Conservation (phyloP, 92 coral and sea anemone species). For the Muricea muricata region DNA sequence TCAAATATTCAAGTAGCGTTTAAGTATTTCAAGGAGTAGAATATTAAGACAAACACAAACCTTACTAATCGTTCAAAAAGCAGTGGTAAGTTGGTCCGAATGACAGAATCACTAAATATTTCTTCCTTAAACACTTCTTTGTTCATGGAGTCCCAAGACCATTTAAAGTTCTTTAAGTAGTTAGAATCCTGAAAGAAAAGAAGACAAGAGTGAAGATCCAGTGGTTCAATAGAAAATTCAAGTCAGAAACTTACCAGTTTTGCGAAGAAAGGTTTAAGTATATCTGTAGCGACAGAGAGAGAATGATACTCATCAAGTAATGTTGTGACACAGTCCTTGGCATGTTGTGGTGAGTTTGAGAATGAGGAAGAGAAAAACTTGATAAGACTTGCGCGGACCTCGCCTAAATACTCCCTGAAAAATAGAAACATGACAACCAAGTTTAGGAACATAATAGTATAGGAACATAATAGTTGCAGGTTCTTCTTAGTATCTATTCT, state of each 20-base stretch:
- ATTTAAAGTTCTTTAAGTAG: constrained; percentile 66
- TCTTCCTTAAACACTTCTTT: constrained; percentile 75
- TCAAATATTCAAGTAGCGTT: no score
- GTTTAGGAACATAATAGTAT: no score
- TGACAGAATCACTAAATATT: constrained; percentile 72
- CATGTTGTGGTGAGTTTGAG: constrained; percentile 74
- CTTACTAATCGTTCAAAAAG: constrained; percentile 65
- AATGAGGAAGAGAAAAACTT: constrained; percentile 66
- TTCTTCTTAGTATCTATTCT: no score
- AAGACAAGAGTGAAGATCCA: neutral
- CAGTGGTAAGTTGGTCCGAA: constrained; percentile 59
- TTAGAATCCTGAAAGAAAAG: constrained; percentile 66
- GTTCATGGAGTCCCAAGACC: constrained; percentile 78
- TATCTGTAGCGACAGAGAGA: constrained; percentile 74
- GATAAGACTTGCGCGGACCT: constrained; percentile 70
- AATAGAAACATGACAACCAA: neutral
- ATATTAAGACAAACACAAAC: constrained; percentile 33
- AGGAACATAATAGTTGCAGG: no score
- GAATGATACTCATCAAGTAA: constrained; percentile 83
- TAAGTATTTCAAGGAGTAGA: no score
- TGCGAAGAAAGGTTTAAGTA: constrained; percentile 73
- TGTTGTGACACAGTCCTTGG: constrained; percentile 74
- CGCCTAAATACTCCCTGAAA: constrained; percentile 74
- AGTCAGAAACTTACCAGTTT: constrained; percentile 80
- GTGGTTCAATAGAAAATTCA: no score